phyloP scores from a whole-genome alignment of 2,888 invertebrate species.

The Crossocerus cetratus region DNA sequence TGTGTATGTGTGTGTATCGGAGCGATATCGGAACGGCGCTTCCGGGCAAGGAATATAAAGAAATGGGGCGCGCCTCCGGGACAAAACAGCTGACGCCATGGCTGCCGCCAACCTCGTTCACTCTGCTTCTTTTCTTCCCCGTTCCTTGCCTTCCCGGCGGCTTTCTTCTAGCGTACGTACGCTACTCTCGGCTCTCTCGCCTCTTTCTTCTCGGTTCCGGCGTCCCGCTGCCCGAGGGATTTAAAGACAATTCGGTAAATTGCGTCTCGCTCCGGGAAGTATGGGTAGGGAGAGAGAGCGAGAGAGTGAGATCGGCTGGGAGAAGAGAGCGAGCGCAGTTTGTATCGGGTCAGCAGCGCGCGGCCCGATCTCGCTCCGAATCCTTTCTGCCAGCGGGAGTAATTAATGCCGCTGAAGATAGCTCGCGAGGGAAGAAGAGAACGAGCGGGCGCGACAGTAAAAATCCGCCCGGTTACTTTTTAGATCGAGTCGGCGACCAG shows the following conservation, averaged over 20 bases:
- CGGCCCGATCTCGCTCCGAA: conserved; percentile 41
- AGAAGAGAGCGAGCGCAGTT: conserved; percentile 10
- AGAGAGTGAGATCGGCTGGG: conserved; percentile 46
- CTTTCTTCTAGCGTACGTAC: conserved; percentile 46
- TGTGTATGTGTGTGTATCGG: conserved; percentile 42
- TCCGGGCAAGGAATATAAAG: conserved; percentile 68
- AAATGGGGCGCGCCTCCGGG: conserved; percentile 65
- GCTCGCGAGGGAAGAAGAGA: conserved; percentile 23
- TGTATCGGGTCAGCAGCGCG: conserved; percentile 33
- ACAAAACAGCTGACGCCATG: conserved; percentile 75
- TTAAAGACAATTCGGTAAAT: conserved; percentile 75
- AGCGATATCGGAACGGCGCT: conserved; percentile 62
- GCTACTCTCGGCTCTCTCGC: conserved; percentile 39
- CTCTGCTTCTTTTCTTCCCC: conserved; percentile 41
- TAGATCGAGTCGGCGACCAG: conserved; percentile 19
- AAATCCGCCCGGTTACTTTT: conserved; percentile 44
- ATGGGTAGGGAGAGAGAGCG: conserved; percentile 25
- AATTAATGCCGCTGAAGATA: conserved; percentile 53
- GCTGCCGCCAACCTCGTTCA: conserved; percentile 64
- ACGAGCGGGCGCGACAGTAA: conserved; percentile 19
- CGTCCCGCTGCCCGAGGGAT: conserved; percentile 66
- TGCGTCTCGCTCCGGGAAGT: conserved; percentile 58
- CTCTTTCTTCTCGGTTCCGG: conserved; percentile 24
- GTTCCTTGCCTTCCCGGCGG: conserved; percentile 36
- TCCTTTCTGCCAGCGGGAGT: conserved; percentile 44